Conservation (phyloP, 2,888 invertebrate genomes). For the Nemotelus pantherinus region DNA sequence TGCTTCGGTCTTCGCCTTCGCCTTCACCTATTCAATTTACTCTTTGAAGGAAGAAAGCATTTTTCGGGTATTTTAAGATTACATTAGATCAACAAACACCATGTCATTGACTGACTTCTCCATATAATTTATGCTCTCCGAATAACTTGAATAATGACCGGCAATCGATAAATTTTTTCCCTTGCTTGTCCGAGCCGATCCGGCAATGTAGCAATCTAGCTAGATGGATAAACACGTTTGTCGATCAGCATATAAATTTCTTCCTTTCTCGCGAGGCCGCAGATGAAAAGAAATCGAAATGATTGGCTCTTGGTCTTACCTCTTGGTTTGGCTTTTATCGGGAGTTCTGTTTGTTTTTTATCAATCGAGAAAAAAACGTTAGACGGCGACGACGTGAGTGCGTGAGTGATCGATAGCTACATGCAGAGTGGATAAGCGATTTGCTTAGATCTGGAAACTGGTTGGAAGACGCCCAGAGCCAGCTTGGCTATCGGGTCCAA, state of each 20-base stretch:
- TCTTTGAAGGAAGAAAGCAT: neutral
- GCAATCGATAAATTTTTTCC: constrained; percentile 38
- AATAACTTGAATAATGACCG: constrained; percentile 41
- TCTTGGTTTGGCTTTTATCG: neutral
- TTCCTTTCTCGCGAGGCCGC: neutral
- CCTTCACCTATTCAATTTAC: neutral
- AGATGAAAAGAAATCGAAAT: constrained; percentile 28
- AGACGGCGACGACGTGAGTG: constrained; percentile 2
- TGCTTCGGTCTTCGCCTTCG: too few relatives aligned
- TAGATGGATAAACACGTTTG: constrained; percentile 34
- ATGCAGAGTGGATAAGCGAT: constrained; percentile 5
- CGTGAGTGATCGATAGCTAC: constrained; percentile 27
- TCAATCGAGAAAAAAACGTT: constrained; percentile 23
- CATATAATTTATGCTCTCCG: constrained; percentile 35
- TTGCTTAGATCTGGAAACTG: neutral
- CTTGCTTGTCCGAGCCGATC: neutral
- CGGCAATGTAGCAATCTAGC: neutral
- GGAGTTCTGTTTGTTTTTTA: constrained; percentile 28
- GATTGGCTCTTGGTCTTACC: neutral
- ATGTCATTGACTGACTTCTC: constrained; percentile 36
- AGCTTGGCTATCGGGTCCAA: neutral
- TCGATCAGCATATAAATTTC: constrained; percentile 42
- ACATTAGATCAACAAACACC: constrained; percentile 41
- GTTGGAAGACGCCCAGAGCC: neutral
- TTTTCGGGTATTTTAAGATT: constrained; percentile 36